Evolutionary conservation across 35 echinoderm and acorn worm genomes (phyloP).

Genomic region (Hemicentrotus pulcherrimus): DNA sequence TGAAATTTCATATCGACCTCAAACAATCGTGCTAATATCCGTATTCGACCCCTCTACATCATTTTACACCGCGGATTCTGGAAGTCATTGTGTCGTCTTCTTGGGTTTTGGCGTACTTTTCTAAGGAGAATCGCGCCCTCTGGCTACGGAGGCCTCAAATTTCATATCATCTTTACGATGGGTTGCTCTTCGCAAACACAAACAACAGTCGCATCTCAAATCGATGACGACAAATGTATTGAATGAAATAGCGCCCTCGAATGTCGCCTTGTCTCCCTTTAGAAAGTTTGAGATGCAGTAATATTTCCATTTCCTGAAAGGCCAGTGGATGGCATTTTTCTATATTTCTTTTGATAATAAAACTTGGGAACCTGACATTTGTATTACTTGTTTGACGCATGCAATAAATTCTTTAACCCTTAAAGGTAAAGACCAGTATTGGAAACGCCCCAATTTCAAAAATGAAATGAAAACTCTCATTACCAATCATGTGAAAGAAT

Average conservation of each 20-base stretch:
- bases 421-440: no score
- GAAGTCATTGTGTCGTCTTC: neutral
- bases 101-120: neutral
- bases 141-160: neutral
- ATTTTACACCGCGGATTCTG: neutral
- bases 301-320: no score
- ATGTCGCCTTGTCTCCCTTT: neutral
- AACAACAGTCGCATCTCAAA: neutral
- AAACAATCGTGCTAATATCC: neutral
- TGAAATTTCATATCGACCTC: neutral
- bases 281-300: neutral
- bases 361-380: no score
- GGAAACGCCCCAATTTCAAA: no score
- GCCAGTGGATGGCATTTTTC: no score
- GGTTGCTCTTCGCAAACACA: neutral
- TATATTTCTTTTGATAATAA: no score
- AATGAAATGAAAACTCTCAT: no score
- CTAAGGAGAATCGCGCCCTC: neutral
- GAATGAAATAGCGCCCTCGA: neutral
- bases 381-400: no score
- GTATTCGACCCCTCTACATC: neutral
- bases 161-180: neutral
- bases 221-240: neutral
- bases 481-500: no score
- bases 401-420: no score